Base-by-base conservation (phyloP, 2,888 invertebrate species). In the Himalopsyche kuldschensis region DNA sequence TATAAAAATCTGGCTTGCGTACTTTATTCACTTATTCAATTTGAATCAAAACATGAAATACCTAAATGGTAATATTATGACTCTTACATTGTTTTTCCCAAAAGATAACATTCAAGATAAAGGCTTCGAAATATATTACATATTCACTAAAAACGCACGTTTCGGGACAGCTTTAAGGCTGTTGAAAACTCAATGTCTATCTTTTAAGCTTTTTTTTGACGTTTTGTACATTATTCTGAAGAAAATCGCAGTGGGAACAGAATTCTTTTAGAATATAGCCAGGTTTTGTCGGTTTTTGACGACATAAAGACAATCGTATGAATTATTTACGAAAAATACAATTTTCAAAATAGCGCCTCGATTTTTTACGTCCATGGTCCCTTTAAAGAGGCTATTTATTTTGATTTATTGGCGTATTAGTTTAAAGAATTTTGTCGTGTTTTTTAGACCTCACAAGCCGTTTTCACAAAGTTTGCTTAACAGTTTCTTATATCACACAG, bases 31-130 rank as follows among this genome's bases (percentile, higher is more conserved):
- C 30, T 69, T 69, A n/a, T 46, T 78, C 78, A 41, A 41, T 78
- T 32, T n/a, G 15, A 78, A 78, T 35, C 31, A n/a, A 31, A 41
- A 79, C 79, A 79, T 48, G 48, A 27, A 79, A 47, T 30, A 31
- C 31, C 24, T 46, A 10, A 20, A 46, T 47, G 79, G 79, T 79
- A 79, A 79, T 79, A n/a, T n/a, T n/a, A 46, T n/a, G 79, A 79
- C 47, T 46, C 79, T 79, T 20, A 46, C 79, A 79, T 46, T 79
- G 79, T 79, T 79, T 41, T 79, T 79, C 15, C 48, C 46, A 46
- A 79, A 47, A 79, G 79, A 79, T 79, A 27, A 20, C 46, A 79
- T 79, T 46, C 10, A 47, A 47, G 79, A 79, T 79, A 79, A 47
- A 24, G 27, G 79, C 32, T 75, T 75, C 32, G 11, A 31, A 75